Conservation (phyloP, 2,888 invertebrate genomes). For the Meandrusa payeni region DNA sequence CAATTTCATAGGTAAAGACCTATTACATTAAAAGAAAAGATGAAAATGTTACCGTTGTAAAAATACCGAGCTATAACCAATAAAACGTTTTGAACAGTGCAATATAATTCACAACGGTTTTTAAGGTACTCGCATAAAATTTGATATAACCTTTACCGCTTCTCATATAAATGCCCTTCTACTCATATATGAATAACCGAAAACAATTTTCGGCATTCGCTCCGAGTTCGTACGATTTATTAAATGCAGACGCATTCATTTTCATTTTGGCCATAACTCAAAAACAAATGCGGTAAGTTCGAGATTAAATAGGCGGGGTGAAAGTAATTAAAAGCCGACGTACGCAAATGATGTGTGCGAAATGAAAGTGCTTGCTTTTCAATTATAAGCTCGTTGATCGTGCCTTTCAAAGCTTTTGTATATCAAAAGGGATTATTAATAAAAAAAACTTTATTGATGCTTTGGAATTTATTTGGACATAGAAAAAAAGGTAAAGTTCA, state of each 20-base stretch:
- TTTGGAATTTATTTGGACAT: no score
- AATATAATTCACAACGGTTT: conserved; percentile 19
- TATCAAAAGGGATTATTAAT: no score
- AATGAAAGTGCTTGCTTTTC: no score
- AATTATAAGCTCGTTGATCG: no score
- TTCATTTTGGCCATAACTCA: conserved; percentile 8
- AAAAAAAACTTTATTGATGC: no score
- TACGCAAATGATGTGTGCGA: no score
- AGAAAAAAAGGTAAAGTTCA: no score
- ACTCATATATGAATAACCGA: conserved; percentile 13
- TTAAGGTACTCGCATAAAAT: conserved; percentile 19
- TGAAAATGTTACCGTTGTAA: no score
- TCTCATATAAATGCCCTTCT: conserved; percentile 16
- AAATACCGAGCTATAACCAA: conserved; percentile 4
- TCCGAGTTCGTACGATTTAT: conserved; percentile 7
- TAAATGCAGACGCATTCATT: conserved; percentile 17
- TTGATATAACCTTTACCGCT: conserved; percentile 20
- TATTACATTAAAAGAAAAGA: no score
- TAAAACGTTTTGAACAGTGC: conserved; percentile 6
- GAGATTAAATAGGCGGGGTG: conserved; percentile 9
- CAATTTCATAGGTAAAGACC: no score
- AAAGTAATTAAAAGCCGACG: conserved; percentile 13
- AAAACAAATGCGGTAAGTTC: conserved; percentile 15
- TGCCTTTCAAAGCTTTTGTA: no score
- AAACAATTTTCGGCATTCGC: conserved; percentile 16